A percentile compares a stretch with the other conserved stretches of the same genome.
phyloP scores from a whole-genome alignment of 2,113 vertebrate species.

The Oxyruncus cristatus region DNA sequence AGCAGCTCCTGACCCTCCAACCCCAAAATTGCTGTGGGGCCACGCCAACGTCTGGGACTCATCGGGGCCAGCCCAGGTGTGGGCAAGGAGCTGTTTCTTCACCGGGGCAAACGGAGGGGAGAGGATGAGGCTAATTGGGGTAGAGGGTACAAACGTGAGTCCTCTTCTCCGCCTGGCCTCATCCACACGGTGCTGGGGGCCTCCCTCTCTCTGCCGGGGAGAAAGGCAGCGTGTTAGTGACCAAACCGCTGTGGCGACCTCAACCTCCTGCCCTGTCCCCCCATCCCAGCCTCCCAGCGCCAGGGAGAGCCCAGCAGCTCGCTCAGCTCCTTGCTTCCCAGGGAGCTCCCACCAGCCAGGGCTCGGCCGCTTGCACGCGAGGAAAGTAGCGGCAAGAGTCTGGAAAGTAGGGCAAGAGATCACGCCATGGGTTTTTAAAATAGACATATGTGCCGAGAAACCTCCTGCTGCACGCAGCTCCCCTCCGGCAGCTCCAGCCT shows the following conservation, averaged over 20 bases:
- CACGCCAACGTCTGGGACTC: accelerated
- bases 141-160: background rate
- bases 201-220: background rate
- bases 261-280: background rate
- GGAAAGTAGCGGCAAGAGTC: constrained; percentile 43
- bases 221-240: background rate
- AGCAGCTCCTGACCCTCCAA: background rate
- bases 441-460: constrained; percentile 28
- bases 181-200: background rate
- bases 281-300: background rate
- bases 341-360: background rate
- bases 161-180: background rate
- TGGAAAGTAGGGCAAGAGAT: constrained; percentile 60
- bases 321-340: background rate
- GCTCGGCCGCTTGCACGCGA: background rate
- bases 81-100: background rate
- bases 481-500: constrained; percentile 18
- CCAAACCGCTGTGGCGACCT: background rate
- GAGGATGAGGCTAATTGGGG: background rate
- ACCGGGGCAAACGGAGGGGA: background rate
- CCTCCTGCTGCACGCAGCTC: constrained; percentile 10
- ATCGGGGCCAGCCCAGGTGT: background rate
- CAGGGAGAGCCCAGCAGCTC: background rate
- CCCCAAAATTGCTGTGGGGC: background rate
- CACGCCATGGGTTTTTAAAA: constrained; percentile 39